phyloP scores from a whole-genome alignment of 2,888 invertebrate species.

The Melanostoma mellinum region DNA sequence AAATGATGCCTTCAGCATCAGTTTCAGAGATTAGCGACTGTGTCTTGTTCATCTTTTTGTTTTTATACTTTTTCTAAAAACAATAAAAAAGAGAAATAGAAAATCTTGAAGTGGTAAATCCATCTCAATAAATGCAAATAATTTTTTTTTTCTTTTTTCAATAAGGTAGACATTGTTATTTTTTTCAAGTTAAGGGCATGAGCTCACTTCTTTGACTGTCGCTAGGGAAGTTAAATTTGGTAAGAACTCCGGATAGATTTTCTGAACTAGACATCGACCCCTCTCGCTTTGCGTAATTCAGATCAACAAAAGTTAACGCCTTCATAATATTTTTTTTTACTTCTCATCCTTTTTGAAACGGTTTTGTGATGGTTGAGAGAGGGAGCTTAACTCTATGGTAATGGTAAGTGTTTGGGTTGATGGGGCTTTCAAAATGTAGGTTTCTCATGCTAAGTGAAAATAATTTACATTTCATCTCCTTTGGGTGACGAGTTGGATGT shows the following conservation, averaged over 20 bases:
- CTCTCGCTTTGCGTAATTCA: neutral
- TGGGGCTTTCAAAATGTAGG: neutral
- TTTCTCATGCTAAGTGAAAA: neutral
- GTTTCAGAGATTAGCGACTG: constrained; percentile 13
- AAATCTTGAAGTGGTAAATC: no score
- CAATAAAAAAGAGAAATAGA: constrained; percentile 1
- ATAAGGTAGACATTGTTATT: no score
- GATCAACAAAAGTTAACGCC: constrained; percentile 3
- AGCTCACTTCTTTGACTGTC: no score
- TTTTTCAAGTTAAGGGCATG: no score
- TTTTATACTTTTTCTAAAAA: neutral
- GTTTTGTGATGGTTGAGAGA: neutral
- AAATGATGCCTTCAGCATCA: neutral
- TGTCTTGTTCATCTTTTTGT: neutral
- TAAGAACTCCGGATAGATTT: neutral
- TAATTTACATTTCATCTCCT: neutral
- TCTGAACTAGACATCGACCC: neutral
- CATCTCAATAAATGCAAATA: neutral
- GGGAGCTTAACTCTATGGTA: neutral
- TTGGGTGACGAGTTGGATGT: neutral
- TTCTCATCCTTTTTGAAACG: neutral
- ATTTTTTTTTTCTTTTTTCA: no score
- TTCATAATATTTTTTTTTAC: neutral
- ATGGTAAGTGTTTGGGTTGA: neutral
- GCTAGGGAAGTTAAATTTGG: no score